Evolutionary conservation across 2,113 vertebrate genomes (phyloP).

Genomic region (Pycnonotus jocosus): DNA sequence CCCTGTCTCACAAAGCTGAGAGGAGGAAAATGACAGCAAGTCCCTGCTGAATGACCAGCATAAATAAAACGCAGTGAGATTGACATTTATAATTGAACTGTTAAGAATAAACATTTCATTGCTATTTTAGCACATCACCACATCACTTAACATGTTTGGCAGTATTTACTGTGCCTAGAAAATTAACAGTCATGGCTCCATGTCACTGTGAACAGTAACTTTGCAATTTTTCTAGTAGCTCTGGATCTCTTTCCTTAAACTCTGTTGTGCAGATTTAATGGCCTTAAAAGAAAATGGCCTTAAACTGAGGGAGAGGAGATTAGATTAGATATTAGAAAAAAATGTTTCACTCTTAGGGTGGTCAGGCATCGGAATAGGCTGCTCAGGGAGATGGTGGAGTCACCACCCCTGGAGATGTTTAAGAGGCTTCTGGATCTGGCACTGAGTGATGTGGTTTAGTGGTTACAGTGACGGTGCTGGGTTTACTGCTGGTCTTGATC

Average conservation of each 20-base stretch:
- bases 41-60: neutral
- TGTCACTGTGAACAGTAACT: neutral
- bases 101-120: neutral
- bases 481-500: neutral
- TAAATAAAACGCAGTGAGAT: neutral
- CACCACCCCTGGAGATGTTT: neutral
- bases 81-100: neutral
- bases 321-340: neutral
- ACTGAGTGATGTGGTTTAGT: neutral
- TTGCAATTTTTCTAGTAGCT: neutral
- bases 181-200: neutral
- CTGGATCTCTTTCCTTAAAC: neutral
- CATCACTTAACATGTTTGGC: neutral
- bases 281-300: neutral
- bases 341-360: neutral
- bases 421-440: neutral
- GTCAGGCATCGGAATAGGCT: neutral
- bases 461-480: neutral
- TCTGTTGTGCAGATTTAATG: neutral
- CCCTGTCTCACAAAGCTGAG: neutral
- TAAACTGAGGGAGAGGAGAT: neutral
- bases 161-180: neutral
- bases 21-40: neutral
- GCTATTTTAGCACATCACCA: neutral
- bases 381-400: neutral